Conservation (phyloP, 2,888 invertebrate species). For the Cheilosia vulpina region DNA sequence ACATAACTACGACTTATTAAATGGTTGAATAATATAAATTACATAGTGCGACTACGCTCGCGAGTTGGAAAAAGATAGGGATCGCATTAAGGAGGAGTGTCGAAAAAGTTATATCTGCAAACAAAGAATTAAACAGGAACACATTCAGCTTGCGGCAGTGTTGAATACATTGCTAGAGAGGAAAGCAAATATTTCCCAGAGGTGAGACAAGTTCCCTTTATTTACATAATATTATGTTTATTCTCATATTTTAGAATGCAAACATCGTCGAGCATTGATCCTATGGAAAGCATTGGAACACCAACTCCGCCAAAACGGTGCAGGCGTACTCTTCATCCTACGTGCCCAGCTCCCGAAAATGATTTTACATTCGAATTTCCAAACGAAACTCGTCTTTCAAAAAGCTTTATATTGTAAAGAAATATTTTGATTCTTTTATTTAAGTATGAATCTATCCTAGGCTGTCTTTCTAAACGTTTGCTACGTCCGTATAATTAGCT, state of each 20-base stretch:
- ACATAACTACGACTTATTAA: neutral
- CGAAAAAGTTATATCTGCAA: constrained; percentile 1
- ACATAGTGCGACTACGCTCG: constrained; percentile 24
- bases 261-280: neutral
- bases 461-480: too few relatives aligned
- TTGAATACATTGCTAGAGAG: constrained; percentile 15
- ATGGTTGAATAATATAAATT: neutral
- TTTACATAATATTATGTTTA: neutral
- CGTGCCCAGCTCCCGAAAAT: constrained; percentile 15
- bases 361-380: constrained; percentile 44
- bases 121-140: constrained; percentile 13
- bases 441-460: too few relatives aligned
- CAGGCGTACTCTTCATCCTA: constrained; percentile 26
- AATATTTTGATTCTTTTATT: too few relatives aligned
- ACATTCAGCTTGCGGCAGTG: constrained; percentile 3
- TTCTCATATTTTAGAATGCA: constrained; percentile 1
- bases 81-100: constrained; percentile 28
- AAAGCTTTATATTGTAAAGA: constrained; percentile 43
- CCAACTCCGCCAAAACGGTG: neutral
- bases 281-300: neutral
- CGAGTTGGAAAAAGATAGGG: constrained; percentile 25
- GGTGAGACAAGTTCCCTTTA: neutral
- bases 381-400: constrained; percentile 30
- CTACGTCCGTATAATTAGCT: too few relatives aligned
- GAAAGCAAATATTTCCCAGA: neutral